Evolutionary conservation across 2,113 vertebrate genomes (phyloP).

Genomic region (Platysternon megacephalum): DNA sequence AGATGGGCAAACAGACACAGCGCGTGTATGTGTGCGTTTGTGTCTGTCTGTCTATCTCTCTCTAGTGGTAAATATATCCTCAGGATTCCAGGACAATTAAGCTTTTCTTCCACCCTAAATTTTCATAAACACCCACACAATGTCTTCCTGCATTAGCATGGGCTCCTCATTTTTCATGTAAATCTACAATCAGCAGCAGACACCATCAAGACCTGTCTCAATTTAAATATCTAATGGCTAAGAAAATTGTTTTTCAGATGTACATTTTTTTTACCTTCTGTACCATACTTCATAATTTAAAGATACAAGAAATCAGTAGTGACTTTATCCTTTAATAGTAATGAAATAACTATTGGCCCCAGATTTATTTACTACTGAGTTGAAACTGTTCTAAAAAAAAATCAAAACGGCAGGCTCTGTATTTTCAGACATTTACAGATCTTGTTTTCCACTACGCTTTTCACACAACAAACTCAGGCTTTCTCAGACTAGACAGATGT

Average conservation of each 20-base stretch:
- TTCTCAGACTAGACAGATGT: constrained; percentile 88
- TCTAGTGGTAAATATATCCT: background rate
- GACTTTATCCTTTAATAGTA: constrained; percentile 15
- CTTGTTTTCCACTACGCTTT: constrained; percentile 71
- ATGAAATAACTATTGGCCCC: background rate
- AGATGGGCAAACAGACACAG: background rate
- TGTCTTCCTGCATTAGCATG: background rate
- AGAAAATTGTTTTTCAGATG: background rate
- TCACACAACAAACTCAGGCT: constrained; percentile 74
- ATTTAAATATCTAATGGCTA: constrained; percentile 13
- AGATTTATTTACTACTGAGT: constrained; percentile 46
- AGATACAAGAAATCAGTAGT: constrained; percentile 29
- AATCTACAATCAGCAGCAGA: background rate
- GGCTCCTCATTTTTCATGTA: background rate
- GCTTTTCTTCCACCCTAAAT: background rate
- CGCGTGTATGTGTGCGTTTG: background rate
- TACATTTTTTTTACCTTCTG: constrained; percentile 45
- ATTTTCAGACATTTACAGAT: constrained; percentile 70
- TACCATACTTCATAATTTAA: constrained; percentile 28
- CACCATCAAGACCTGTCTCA: background rate
- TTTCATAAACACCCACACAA: background rate
- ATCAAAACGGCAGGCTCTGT: background rate
- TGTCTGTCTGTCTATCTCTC: background rate
- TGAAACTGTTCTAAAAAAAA: background rate
- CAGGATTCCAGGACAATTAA: background rate